phyloP scores from a whole-genome alignment of 1,140 invertebrate species.

The Pogonomyrmex californicus region DNA sequence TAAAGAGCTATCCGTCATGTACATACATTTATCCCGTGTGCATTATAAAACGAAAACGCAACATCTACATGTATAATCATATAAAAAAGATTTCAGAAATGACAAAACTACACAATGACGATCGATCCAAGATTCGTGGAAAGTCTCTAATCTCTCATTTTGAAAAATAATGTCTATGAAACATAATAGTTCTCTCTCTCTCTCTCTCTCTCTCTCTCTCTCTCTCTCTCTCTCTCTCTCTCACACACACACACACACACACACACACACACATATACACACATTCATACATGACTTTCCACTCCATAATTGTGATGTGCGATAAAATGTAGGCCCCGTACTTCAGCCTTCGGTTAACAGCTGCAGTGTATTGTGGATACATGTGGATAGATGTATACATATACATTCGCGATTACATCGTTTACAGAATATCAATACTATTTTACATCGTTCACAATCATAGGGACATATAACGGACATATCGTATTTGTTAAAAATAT shows the following conservation, averaged over 20 bases:
- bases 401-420: constrained; percentile 28
- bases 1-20: constrained; percentile 14
- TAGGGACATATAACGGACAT: constrained; percentile 30
- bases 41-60: background rate
- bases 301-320: constrained; percentile 9
- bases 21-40: background rate
- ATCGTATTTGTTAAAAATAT: constrained; percentile 21
- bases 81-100: background rate
- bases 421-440: constrained; percentile 10
- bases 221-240: no score
- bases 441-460: constrained; percentile 17
- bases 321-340: constrained; percentile 25
- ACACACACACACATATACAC: no score
- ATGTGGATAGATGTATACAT: constrained; percentile 4
- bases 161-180: background rate
- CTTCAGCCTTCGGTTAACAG: constrained; percentile 3
- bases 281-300: no score
- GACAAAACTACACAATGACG: background rate
- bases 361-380: constrained; percentile 23
- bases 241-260: no score
- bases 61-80: no score
- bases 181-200: background rate
- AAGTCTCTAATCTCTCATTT: constrained; percentile 12
- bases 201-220: no score
- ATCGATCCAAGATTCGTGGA: background rate